Evolutionary conservation across 1,140 invertebrate genomes (phyloP).

Genomic region (Papilio dardanus): DNA sequence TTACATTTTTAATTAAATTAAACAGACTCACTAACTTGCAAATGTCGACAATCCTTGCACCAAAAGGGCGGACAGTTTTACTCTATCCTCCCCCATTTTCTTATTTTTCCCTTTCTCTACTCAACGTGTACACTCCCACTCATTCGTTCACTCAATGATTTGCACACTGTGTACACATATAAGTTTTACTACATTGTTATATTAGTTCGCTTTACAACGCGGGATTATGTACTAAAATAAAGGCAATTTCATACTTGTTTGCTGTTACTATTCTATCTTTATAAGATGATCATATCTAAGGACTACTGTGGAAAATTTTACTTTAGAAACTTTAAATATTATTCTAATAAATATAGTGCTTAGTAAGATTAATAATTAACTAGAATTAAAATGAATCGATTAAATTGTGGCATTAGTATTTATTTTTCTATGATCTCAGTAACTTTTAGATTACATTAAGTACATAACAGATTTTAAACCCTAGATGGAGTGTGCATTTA

Average conservation of each 20-base stretch:
- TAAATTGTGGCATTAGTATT: neutral
- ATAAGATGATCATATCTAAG: too few relatives aligned
- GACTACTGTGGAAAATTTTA: too few relatives aligned
- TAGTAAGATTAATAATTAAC: too few relatives aligned
- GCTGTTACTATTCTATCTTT: neutral
- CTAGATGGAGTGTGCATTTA: conserved; percentile 8
- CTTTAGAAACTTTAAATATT: too few relatives aligned
- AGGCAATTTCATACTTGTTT: conserved; percentile 4
- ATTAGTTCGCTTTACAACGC: conserved; percentile 32
- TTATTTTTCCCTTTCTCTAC: neutral
- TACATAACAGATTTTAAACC: neutral
- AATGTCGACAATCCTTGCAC: conserved; percentile 55
- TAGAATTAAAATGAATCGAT: neutral
- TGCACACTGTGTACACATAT: neutral
- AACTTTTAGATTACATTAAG: neutral
- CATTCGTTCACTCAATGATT: neutral
- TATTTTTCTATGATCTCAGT: neutral
- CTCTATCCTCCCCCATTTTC: conserved; percentile 53
- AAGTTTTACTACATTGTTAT: conserved; percentile 34
- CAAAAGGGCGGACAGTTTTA: conserved; percentile 51
- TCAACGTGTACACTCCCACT: neutral
- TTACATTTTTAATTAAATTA: too few relatives aligned
- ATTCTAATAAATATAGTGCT: too few relatives aligned
- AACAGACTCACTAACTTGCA: conserved; percentile 54
- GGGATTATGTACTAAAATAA: conserved; percentile 26